Base-by-base conservation (phyloP, 2,113 vertebrate genomes). In the Odontesthes bonariensis region DNA sequence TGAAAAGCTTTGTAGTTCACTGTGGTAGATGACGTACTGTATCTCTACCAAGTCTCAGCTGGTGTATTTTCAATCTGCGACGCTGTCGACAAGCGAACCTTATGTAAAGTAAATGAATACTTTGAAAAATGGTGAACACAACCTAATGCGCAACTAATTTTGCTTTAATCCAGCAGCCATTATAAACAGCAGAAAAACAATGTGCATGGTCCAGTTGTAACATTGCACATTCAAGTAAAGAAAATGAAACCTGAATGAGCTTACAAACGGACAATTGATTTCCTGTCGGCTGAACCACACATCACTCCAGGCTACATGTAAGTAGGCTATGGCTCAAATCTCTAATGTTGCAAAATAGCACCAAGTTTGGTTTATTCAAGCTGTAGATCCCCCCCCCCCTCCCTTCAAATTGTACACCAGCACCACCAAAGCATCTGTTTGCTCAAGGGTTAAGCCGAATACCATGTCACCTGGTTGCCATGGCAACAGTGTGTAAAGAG, bases 401-500 rank as follows among this genome's bases (percentile, higher is more conserved):
- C 38, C 5, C n/a, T 74, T 46, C 14, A 16, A 40, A 5, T 11
- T 42, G 9, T 49, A 44, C 46, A 49, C 16, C 46, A 49, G 49
- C 57, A 31, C 35, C 49, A 69, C 35, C 7, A 1, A 44, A 20
- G 31, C 3, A 31, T 33, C 67, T 76, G n/a, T 84, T 77, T 77
- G 69, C 63, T 52, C 31, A 40, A 2, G 57, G 0, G 62, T 71
- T 47, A n/a, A 51, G 44, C 58, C 0, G 5, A 22, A 54, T 69
- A 72, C n/a, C 40, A 22, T 68, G 59, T 81, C 86, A 91, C 85
- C 85, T 88, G 79, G 83, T 85, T 76, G 72, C 86, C 68, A 75
- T 71, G 33, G 62, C 57, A 79, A 82, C 56, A 10, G 38, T 73
- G 31, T 35, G 69, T 79, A 87, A 85, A 79, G 44, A 47, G 69